Base-by-base conservation (phyloP, 2,797 vertebrate genomes). In the Pangasius macronema region DNA sequence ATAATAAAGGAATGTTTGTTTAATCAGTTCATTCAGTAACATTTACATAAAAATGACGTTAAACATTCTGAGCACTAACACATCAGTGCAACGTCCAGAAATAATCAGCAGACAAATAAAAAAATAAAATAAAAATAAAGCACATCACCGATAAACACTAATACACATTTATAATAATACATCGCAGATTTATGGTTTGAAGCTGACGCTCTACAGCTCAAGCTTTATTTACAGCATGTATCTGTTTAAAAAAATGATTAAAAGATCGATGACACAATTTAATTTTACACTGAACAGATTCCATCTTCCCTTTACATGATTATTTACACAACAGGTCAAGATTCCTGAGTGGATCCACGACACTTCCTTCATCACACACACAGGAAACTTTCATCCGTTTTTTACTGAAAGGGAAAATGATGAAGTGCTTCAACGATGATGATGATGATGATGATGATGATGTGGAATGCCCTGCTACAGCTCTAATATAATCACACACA, bases 1-100 rank as follows among this genome's bases (percentile, higher is more conserved):
- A 59, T 88, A 86, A 81, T 85, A 90, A 90, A 89, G 68, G 55
- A 82, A 80, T 51, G 76, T n/a, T 79, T 87, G 0, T 88, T 91
- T 81, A 86, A 85, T 91, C 13, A 51, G 42, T 11, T 14, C 63
- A 6, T 77, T 86, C 82, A 87, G 70, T 84, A 85, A 87, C 83
- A 84, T 59, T 65, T 86, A 87, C 77, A 84, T n/a, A 46, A 88
- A 84, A 72, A 36, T 80, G 84, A 72, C 13, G 14, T 30, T 53
- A 33, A 33, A 33, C n/a, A 75, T 55, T 55, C 27, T 18, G n/a
- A 53, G 46, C 49, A 83, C 10, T 36, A n/a, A 51, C 27, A 79
- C 30, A 82, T 72, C 36, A 39, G 18, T 42, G 36, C 9, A 30
- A 39, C 36, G 20, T 39, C 18, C 33, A 72, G 0, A 46, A 75